Percentiles rank a stretch among this genome's conserved stretches.
phyloP scores from a whole-genome alignment of 2,797 vertebrate genomes.

The Chanos chanos region DNA sequence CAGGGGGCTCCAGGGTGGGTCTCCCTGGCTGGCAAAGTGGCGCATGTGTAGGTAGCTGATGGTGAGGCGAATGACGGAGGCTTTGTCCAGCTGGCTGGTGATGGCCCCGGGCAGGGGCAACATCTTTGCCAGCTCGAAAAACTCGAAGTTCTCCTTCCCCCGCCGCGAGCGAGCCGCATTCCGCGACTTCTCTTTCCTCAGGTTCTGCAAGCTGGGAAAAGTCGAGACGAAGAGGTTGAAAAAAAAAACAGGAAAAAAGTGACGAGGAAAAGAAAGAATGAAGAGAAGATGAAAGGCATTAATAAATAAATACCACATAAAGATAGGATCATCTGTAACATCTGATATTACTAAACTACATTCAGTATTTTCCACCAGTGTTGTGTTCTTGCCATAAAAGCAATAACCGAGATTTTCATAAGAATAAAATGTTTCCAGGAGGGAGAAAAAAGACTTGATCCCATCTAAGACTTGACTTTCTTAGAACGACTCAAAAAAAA shows the following conservation, averaged over 20 bases:
- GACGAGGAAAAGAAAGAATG: neutral
- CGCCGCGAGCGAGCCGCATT: constrained; percentile 87
- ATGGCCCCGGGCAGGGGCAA: constrained; percentile 86
- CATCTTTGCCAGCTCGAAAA: constrained; percentile 89
- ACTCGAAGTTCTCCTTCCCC: constrained; percentile 91
- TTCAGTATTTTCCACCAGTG: too few relatives aligned
- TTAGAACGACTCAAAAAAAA: too few relatives aligned
- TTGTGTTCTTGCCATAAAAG: too few relatives aligned
- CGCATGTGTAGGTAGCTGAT: constrained; percentile 92
- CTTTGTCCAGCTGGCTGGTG: constrained; percentile 90
- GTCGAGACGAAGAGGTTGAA: too few relatives aligned
- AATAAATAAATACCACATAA: neutral
- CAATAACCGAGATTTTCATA: too few relatives aligned
- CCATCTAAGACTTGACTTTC: too few relatives aligned
- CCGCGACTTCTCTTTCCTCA: constrained; percentile 89
- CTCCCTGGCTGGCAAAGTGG: constrained; percentile 83
- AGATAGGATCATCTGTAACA: neutral
- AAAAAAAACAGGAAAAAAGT: neutral
- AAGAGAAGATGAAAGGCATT: neutral
- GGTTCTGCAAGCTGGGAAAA: constrained; percentile 77
- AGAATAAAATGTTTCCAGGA: too few relatives aligned
- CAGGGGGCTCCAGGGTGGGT: constrained; percentile 82
- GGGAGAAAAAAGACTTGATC: too few relatives aligned
- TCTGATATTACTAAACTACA: too few relatives aligned
- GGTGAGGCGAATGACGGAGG: constrained; percentile 86